A percentile compares a stretch with the other conserved stretches of the same genome.
Conservation (phyloP, 2,113 vertebrate species). For the Glaucomys volans region DNA sequence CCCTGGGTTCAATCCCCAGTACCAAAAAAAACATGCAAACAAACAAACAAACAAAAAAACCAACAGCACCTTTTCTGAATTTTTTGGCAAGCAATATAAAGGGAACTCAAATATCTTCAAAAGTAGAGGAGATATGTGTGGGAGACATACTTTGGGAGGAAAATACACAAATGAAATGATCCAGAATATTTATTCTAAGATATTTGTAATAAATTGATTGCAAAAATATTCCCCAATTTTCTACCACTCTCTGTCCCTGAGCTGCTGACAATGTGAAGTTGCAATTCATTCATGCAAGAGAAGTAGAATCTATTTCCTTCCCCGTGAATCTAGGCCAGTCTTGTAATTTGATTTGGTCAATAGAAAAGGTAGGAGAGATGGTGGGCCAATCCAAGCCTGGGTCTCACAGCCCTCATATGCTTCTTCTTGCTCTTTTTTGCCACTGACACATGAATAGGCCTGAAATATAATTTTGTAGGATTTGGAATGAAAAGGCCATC, state of each 20-base stretch:
- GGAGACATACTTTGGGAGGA: background rate
- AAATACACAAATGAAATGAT: background rate
- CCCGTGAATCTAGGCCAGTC: background rate
- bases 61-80: background rate
- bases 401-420: background rate
- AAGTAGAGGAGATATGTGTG: background rate
- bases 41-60: no score
- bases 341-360: background rate
- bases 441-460: background rate
- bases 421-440: background rate
- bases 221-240: background rate
- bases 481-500: background rate
- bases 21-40: no score
- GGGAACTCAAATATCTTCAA: background rate
- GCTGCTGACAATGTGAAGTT: background rate
- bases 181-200: conserved; percentile 30
- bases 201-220: background rate
- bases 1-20: no score
- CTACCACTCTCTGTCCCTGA: background rate
- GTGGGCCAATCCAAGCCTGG: background rate
- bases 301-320: background rate
- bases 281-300: background rate
- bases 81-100: conserved; percentile 36
- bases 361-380: background rate
- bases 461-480: background rate